Evolutionary conservation across 1,140 invertebrate genomes (phyloP), one percentile per base, ranked within the genome.

Genomic region (Leptoteleia sp.): DNA sequence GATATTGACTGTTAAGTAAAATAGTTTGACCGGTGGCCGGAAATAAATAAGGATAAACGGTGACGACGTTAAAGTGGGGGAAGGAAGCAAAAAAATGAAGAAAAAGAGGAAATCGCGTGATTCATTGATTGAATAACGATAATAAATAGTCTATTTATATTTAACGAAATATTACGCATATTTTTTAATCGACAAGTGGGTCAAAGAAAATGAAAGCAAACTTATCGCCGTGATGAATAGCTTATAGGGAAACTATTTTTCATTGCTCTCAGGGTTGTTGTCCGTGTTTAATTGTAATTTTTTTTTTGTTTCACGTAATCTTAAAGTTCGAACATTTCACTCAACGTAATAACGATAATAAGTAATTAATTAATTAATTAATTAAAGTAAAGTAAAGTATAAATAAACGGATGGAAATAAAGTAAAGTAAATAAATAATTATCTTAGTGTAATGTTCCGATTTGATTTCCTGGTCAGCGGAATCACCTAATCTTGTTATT

Each of bases 181-280:
- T 87, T 88, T 87, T 84, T 88, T 83, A 84, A 76, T 83, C 85
- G 80, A 85, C 80, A 82, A 62, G 82, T 48, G 78, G 43, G n/a
- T 40, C 25, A 79, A 75, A 75, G 45, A 67, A 79, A 70, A 47
- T 48, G 59, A 9, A 76, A 52, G 71, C 47, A 70, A 70, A 88
- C 82, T 87, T 84, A 85, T 85, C 76, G 82, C 82, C 72, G 68
- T 84, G 85, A 87, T 83, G 78, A 57, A 40, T 87, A 86, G 84
- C 43, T 84, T 64, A 83, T 85, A 87, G 84, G 81, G 54, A 84
- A 84, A 82, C 71, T 83, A 81, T 86, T 86, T 85, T 80, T 82
- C 61, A 81, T 83, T 84, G 79, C 83, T 86, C 86, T 88, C 84
- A 87, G 86, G 87, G 85, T 88, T 88, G 82, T 88, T 86, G 81